phyloP scores from a whole-genome alignment of 92 coral and sea anemone genomes.

The Desmophyllum pertusum region DNA sequence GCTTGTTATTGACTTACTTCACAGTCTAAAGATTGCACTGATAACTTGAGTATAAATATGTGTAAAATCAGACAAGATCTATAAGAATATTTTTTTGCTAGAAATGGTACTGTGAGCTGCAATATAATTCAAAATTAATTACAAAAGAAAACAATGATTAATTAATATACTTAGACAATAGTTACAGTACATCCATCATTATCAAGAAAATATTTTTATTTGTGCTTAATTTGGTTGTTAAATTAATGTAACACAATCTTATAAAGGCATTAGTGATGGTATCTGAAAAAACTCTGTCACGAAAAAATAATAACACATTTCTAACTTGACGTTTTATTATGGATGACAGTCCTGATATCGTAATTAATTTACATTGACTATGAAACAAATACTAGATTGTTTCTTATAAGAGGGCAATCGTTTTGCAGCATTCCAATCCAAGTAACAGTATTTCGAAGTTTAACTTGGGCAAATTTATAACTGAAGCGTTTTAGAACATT shows the following conservation, averaged over 20 bases:
- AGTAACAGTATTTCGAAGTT: background rate
- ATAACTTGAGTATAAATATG: background rate
- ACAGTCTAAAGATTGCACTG: background rate
- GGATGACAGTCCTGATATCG: background rate
- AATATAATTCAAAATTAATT: background rate
- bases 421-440: background rate
- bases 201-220: background rate
- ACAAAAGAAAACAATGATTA: background rate
- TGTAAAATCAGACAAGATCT: background rate
- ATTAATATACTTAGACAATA: no score
- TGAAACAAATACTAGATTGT: slow-evolving; percentile 9
- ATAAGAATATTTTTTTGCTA: background rate
- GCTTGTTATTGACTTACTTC: background rate
- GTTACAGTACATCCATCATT: no score
- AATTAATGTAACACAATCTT: background rate
- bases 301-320: background rate
- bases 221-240: background rate
- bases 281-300: slow-evolving; percentile 4
- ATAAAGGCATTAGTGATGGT: background rate
- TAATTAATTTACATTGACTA: background rate
- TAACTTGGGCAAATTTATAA: background rate
- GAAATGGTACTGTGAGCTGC: background rate
- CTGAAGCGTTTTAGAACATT: background rate
- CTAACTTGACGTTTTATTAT: background rate
- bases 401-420: background rate